A percentile compares a stretch with the other conserved stretches of the same genome.
Conservation (phyloP, 2,888 invertebrate genomes). For the Epirrhoe alternata region DNA sequence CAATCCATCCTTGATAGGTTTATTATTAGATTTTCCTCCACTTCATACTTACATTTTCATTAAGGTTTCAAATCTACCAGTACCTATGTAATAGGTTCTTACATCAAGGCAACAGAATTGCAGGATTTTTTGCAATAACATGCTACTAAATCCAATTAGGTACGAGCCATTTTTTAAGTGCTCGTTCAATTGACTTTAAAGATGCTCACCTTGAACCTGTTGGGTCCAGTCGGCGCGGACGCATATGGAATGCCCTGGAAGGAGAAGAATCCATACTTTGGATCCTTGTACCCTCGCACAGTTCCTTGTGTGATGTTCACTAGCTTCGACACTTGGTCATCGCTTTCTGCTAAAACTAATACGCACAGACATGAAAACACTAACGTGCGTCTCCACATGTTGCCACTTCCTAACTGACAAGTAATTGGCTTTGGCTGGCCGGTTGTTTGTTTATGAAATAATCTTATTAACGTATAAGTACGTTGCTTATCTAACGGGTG, state of each 20-base stretch:
- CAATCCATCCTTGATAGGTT: too few relatives aligned
- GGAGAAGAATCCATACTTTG: constrained; percentile 37
- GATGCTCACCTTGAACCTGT: constrained; percentile 51
- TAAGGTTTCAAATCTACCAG: too few relatives aligned
- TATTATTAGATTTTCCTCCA: too few relatives aligned
- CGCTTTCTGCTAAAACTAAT: constrained; percentile 5
- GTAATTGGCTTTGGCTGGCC: neutral
- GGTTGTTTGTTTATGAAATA: neutral
- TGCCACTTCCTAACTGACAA: constrained; percentile 22
- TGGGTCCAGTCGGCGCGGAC: constrained; percentile 51
- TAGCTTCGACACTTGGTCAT: constrained; percentile 37
- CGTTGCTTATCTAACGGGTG: too few relatives aligned
- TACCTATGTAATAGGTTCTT: too few relatives aligned
- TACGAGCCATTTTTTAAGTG: neutral
- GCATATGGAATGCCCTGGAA: constrained; percentile 60
- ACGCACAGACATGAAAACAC: constrained; percentile 22
- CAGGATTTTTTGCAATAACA: too few relatives aligned
- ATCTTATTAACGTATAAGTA: too few relatives aligned
- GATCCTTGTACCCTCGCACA: constrained; percentile 54
- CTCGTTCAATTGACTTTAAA: neutral
- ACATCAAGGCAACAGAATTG: too few relatives aligned
- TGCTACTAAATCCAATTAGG: too few relatives aligned
- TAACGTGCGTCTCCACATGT: constrained; percentile 30
- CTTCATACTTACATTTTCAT: too few relatives aligned
- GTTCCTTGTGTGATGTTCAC: constrained; percentile 52